These are phyloP conservation scores for Campaea margaritaria DNA, from an alignment of 2,888 invertebrate species.

Conservation along the genomic window DNA sequence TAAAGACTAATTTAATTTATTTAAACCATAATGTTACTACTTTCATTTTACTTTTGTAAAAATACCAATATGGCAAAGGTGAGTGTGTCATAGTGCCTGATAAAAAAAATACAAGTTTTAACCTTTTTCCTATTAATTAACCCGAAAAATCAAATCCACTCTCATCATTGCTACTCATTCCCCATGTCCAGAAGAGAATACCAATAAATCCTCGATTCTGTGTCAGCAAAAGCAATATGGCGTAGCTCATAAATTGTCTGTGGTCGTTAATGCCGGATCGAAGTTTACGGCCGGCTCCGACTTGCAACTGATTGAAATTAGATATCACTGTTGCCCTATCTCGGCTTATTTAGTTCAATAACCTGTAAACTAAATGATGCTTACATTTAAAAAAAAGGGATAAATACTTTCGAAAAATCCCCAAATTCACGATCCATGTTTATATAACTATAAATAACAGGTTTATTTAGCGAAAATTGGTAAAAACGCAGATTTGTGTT, in stretches of 20 bases:
- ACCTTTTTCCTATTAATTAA: neutral
- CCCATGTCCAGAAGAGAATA: conserved; percentile 9
- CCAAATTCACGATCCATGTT: too few species aligned
- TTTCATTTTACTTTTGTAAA: too few species aligned
- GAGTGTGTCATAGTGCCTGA: too few species aligned
- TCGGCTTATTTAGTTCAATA: conserved; percentile 10
- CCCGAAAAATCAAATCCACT: neutral
- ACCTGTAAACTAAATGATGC: conserved; percentile 3
- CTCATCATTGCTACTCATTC: neutral
- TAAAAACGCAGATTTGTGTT: too few species aligned
- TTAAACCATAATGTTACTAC: too few species aligned
- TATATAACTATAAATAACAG: too few species aligned
- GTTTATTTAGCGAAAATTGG: too few species aligned
- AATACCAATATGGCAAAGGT: too few species aligned
- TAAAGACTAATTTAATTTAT: too few species aligned
- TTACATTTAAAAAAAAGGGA: too few species aligned
- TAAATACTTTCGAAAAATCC: too few species aligned
- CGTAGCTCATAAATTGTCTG: conserved; percentile 58
- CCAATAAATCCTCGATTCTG: conserved; percentile 46
- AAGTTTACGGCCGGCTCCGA: conserved; percentile 55
- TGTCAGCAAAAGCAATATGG: conserved; percentile 56
- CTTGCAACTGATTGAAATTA: conserved; percentile 54
- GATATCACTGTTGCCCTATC: conserved; percentile 18
- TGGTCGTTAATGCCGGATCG: conserved; percentile 57
- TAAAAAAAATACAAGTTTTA: too few species aligned